Evolutionary conservation across 2,797 vertebrate species (phyloP).

Genomic region (Lacerta bilineata): DNA sequence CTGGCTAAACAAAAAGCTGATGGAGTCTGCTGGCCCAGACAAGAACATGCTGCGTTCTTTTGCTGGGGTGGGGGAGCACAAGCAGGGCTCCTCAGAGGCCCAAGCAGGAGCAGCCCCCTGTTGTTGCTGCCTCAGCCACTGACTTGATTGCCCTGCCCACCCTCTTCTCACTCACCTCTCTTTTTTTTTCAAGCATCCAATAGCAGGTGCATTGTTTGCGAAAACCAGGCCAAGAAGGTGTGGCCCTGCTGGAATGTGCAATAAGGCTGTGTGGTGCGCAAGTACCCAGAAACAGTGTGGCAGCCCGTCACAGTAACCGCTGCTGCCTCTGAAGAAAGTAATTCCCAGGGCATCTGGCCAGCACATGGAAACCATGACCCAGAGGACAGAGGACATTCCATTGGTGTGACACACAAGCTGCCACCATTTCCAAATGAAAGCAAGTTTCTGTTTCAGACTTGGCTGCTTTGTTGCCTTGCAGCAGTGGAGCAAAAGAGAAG

Average conservation of each 20-base stretch:
- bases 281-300: neutral
- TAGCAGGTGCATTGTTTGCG: conserved; percentile 17
- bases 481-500: neutral
- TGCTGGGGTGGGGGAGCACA: neutral
- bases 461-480: neutral
- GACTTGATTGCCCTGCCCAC: neutral
- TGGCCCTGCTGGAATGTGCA: conserved; percentile 16
- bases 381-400: conserved; percentile 10
- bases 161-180: neutral
- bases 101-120: neutral
- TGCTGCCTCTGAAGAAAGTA: conserved; percentile 7
- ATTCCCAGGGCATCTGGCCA: conserved; percentile 13
- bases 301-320: neutral
- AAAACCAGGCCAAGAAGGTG: conserved; percentile 34
- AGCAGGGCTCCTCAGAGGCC: neutral
- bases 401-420: conserved; percentile 2
- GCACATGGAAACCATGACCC: neutral
- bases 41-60: neutral
- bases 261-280: neutral
- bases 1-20: neutral
- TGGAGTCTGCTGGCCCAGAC: neutral
- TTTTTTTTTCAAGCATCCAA: neutral
- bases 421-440: conserved; percentile 6
- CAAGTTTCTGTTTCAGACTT: neutral
- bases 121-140: neutral